A percentile compares a stretch with the other conserved stretches of the same genome.
These are phyloP conservation scores for Drosophila orosa DNA, from an alignment of 1,140 invertebrate genomes.

Conservation along the genomic window DNA sequence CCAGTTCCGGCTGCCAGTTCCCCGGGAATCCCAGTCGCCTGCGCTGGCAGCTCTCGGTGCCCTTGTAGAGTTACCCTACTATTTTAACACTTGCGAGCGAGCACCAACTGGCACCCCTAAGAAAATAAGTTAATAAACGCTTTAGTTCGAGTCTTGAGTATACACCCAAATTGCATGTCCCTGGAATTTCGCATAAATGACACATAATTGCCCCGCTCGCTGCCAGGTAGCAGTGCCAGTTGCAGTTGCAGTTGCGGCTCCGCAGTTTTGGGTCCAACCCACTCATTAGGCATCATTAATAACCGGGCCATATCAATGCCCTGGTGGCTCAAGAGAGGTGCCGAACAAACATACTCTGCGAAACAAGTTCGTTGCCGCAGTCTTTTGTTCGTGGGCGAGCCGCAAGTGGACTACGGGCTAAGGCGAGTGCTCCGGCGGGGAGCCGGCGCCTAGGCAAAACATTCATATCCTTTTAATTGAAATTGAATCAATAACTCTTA, in stretches of 20 bases:
- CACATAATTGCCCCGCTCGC: conserved; percentile 65
- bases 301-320: conserved; percentile 60
- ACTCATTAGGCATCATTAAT: conserved; percentile 81
- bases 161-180: conserved; percentile 64
- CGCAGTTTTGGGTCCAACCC: conserved; percentile 56
- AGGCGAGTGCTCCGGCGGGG: conserved; percentile 2
- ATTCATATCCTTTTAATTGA: conserved; percentile 83
- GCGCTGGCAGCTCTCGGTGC: conserved; percentile 66
- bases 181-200: conserved; percentile 63
- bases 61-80: conserved; percentile 48
- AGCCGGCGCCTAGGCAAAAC: conserved; percentile 47
- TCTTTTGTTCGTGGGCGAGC: conserved; percentile 58
- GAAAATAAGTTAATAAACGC: conserved; percentile 79
- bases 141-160: conserved; percentile 56
- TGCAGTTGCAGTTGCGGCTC: conserved; percentile 33
- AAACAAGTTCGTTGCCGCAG: conserved; percentile 64
- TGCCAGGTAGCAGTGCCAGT: conserved; percentile 39
- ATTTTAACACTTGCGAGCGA: conserved; percentile 39
- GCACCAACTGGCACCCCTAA: conserved; percentile 38
- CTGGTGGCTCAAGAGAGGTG: conserved; percentile 60
- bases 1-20: conserved; percentile 52
- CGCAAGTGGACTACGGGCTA: conserved; percentile 1
- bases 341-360: conserved; percentile 23
- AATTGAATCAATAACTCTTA: conserved; percentile 82
- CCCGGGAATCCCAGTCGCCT: conserved; percentile 24